A percentile compares a stretch with the other conserved stretches of the same genome.
These are phyloP conservation scores for Eugnorisma glareosa DNA, from an alignment of 2,888 invertebrate genomes.

Conservation along the genomic window DNA sequence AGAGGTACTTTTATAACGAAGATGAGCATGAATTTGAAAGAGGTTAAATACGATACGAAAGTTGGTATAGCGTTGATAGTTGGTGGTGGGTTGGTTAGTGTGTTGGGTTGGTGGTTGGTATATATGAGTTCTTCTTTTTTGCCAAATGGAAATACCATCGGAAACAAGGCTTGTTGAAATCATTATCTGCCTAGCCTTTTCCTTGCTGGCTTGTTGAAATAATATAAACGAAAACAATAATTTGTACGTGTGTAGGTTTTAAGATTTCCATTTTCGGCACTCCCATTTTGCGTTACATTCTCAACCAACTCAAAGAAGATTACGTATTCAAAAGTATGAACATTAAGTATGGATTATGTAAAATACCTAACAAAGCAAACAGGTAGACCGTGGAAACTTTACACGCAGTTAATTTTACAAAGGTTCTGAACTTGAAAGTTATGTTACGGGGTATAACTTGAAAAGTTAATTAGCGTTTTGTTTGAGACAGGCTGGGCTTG, in stretches of 20 bases:
- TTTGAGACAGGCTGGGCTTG: slow-evolving; percentile 19
- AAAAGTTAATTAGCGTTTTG: slow-evolving; percentile 60
- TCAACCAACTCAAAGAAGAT: slow-evolving; percentile 1
- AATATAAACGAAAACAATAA: not conserved
- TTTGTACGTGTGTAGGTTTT: not conserved
- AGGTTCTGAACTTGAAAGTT: slow-evolving; percentile 48
- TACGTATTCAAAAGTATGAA: slow-evolving; percentile 27
- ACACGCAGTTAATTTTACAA: slow-evolving; percentile 52
- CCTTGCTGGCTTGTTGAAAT: not conserved
- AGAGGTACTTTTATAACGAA: not conserved
- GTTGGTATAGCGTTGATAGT: not conserved
- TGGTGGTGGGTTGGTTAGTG: too few species aligned
- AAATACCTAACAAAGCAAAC: slow-evolving; percentile 30
- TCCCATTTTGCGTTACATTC: not conserved
- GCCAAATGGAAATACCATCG: not conserved
- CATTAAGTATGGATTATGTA: slow-evolving; percentile 37
- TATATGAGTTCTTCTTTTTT: not conserved
- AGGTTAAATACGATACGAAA: not conserved
- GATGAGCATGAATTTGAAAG: not conserved
- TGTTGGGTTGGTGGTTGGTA: too few species aligned
- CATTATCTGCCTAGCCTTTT: not conserved
- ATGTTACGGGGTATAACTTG: slow-evolving; percentile 38
- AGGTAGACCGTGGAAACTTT: slow-evolving; percentile 39
- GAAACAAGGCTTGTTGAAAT: not conserved
- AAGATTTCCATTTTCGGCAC: not conserved